These are phyloP conservation scores for Chouioia cunea DNA, from an alignment of 2,888 invertebrate species.

Conservation along the genomic window DNA sequence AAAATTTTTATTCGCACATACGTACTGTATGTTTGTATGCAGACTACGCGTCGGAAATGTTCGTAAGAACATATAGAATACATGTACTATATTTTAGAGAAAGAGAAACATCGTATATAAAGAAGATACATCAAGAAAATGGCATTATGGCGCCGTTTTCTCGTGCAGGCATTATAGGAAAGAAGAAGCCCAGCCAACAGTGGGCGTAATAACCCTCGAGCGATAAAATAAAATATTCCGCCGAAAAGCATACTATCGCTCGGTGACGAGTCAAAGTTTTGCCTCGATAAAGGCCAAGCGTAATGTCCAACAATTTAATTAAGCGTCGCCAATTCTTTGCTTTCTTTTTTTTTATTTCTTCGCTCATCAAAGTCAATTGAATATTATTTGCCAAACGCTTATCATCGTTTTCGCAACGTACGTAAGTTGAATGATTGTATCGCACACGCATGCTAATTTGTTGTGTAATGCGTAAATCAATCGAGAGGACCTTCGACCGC, in stretches of 20 bases:
- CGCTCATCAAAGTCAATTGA: not conserved
- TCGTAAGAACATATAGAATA: too few species aligned
- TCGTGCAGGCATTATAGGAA: too few species aligned
- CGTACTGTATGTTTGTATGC: too few species aligned
- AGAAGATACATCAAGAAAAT: too few species aligned
- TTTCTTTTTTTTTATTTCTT: not conserved
- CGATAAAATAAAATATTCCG: slow-evolving; percentile 16
- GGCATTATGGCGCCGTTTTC: too few species aligned
- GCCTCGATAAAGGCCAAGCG: slow-evolving; percentile 3
- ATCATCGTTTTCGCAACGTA: too few species aligned
- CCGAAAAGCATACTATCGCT: slow-evolving; percentile 2
- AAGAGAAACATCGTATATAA: too few species aligned
- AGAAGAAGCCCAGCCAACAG: not conserved
- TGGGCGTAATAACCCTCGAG: slow-evolving; percentile 10
- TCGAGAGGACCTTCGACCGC: slow-evolving; percentile 36
- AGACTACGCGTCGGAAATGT: too few species aligned
- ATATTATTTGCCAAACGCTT: too few species aligned
- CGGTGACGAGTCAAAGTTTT: slow-evolving; percentile 21
- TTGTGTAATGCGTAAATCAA: slow-evolving; percentile 36
- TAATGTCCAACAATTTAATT: slow-evolving; percentile 27
- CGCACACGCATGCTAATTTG: slow-evolving; percentile 7
- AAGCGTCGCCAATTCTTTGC: slow-evolving; percentile 5
- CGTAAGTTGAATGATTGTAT: not conserved
- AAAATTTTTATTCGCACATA: too few species aligned
- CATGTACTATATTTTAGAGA: too few species aligned